Evolutionary conservation across 2,888 invertebrate genomes (phyloP).

Genomic region (Eupithecia centaureata): DNA sequence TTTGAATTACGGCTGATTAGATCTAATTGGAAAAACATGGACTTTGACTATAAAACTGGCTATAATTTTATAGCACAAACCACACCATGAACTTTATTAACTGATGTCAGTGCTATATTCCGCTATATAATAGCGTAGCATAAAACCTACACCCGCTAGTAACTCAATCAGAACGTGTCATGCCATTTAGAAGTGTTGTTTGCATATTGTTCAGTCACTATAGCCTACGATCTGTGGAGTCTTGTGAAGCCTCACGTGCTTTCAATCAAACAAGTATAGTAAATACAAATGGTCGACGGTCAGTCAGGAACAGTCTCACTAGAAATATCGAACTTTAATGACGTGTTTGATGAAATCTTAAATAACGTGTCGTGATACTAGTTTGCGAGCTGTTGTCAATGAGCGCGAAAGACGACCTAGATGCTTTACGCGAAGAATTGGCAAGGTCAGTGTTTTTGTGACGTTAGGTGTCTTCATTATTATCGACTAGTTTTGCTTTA

Average conservation of each 20-base stretch:
- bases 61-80: not conserved
- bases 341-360: slow-evolving; percentile 3
- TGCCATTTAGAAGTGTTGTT: not conserved
- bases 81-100: slow-evolving; percentile 4
- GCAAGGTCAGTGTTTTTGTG: slow-evolving; percentile 22
- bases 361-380: slow-evolving; percentile 1
- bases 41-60: not conserved
- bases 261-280: slow-evolving; percentile 18
- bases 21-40: not conserved
- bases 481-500: not conserved
- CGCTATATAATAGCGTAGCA: not conserved
- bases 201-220: not conserved
- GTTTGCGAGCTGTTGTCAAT: slow-evolving; percentile 16
- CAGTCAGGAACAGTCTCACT: slow-evolving; percentile 3
- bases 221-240: not conserved
- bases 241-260: slow-evolving; percentile 24
- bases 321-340: slow-evolving; percentile 4
- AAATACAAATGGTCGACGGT: not conserved
- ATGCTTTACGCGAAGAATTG: slow-evolving; percentile 25
- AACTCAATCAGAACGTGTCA: slow-evolving; percentile 7
- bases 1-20: not conserved
- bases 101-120: slow-evolving; percentile 12
- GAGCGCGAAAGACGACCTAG: slow-evolving; percentile 16
- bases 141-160: slow-evolving; percentile 1
- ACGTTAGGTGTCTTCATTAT: not conserved